Conservation (phyloP, 2,113 vertebrate species). For the Trematomus loennbergii region DNA sequence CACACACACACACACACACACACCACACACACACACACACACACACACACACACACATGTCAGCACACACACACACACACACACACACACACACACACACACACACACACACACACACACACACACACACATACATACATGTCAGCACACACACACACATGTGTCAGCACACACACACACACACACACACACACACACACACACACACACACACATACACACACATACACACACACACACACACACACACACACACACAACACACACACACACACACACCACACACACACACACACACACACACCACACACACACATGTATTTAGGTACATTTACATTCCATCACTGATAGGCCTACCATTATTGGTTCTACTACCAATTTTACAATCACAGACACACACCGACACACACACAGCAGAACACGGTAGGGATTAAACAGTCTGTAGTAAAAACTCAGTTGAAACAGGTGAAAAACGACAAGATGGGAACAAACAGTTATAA, state of each 20-base stretch:
- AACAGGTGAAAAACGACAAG: slow-evolving; percentile 15
- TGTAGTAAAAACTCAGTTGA: too few species aligned
- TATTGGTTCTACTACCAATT: not conserved
- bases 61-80: too few species aligned
- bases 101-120: slow-evolving; percentile 25
- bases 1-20: not conserved
- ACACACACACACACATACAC: not conserved
- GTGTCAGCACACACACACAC: not conserved
- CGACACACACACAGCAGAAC: not conserved
- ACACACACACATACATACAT: slow-evolving; percentile 15
- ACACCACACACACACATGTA: too few species aligned
- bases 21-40: too few species aligned
- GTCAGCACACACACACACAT: slow-evolving; percentile 12
- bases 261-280: not conserved
- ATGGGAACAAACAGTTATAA: slow-evolving; percentile 11
- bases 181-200: not conserved
- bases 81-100: not conserved
- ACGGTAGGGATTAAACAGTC: not conserved
- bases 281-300: slow-evolving; percentile 14
- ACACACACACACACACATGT: too few species aligned
- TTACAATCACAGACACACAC: not conserved
- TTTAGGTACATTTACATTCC: not conserved
- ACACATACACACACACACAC: slow-evolving; percentile 23
- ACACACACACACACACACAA: slow-evolving; percentile 12
- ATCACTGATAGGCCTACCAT: not conserved